Percentiles rank a stretch among this genome's conserved stretches.
Conservation (phyloP, 2,888 invertebrate species). For the Hirtodrosophila cameraria region DNA sequence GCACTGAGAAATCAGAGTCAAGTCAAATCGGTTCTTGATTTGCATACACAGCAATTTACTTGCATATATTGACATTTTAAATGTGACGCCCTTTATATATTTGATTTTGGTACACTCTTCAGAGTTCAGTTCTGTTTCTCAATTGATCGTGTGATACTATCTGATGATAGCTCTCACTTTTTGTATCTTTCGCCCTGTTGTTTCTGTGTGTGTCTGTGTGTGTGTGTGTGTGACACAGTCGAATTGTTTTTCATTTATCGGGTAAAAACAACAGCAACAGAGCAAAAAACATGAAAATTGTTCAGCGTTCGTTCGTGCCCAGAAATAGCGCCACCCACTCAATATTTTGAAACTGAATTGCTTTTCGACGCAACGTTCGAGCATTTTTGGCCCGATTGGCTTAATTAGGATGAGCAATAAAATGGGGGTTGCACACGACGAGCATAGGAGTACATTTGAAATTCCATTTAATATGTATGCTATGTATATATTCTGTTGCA, state of each 20-base stretch:
- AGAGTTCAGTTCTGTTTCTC: constrained; percentile 6
- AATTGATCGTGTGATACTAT: constrained; percentile 45
- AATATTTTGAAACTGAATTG: constrained; percentile 68
- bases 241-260: constrained; percentile 54
- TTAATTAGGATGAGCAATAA: constrained; percentile 59
- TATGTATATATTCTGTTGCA: constrained; percentile 35
- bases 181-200: too few relatives aligned
- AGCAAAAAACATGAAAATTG: constrained; percentile 73
- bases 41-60: constrained; percentile 10
- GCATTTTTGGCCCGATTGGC: constrained; percentile 39
- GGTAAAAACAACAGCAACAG: constrained; percentile 56
- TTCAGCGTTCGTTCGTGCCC: constrained; percentile 51
- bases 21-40: constrained; percentile 5
- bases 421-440: constrained; percentile 30
- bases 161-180: constrained; percentile 29
- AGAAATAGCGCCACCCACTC: constrained; percentile 74
- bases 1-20: constrained; percentile 1
- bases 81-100: constrained; percentile 26
- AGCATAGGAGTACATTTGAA: constrained; percentile 16
- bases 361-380: constrained; percentile 52
- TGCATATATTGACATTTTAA: constrained; percentile 31
- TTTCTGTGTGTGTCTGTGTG: constrained; percentile 3
- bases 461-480: constrained; percentile 6
- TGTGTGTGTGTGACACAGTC: constrained; percentile 30
- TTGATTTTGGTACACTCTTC: background rate